phyloP scores from a whole-genome alignment of 2,888 invertebrate species.

The Emmelina monodactyla region DNA sequence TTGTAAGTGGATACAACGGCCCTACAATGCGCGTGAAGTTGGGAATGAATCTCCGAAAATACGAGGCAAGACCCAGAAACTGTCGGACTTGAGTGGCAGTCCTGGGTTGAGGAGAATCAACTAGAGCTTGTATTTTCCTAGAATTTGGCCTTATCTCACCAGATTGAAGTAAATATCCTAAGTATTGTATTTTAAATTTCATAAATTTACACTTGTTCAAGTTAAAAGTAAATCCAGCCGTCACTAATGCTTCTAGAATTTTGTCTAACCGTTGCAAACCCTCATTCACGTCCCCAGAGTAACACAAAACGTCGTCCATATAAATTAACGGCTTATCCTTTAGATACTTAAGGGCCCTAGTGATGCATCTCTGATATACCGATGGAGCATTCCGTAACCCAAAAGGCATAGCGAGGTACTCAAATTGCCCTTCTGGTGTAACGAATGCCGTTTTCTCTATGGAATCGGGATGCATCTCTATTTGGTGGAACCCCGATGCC shows the following conservation, averaged over 20 bases:
- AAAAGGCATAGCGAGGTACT: slow-evolving; percentile 24
- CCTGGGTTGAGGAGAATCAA: not conserved
- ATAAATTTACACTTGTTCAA: slow-evolving; percentile 11
- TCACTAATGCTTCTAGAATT: too few species aligned
- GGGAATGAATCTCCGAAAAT: slow-evolving; percentile 12
- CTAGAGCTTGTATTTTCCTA: slow-evolving; percentile 1
- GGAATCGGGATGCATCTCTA: slow-evolving; percentile 16
- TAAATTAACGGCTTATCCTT: too few species aligned
- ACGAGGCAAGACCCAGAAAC: slow-evolving; percentile 10
- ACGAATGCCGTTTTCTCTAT: slow-evolving; percentile 21
- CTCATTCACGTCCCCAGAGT: too few species aligned
- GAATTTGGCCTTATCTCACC: slow-evolving; percentile 15
- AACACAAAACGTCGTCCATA: too few species aligned
- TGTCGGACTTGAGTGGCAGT: slow-evolving; percentile 14
- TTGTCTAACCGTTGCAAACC: too few species aligned
- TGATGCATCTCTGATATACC: slow-evolving; percentile 22
- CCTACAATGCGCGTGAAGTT: slow-evolving; percentile 10
- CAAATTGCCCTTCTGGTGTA: slow-evolving; percentile 20
- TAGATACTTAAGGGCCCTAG: too few species aligned
- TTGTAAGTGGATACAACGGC: slow-evolving; percentile 9
- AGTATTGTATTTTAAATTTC: slow-evolving; percentile 8
- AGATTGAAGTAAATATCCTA: slow-evolving; percentile 10
- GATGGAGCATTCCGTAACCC: slow-evolving; percentile 23
- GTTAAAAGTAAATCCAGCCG: too few species aligned
- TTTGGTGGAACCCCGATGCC: slow-evolving; percentile 29